Conservation (phyloP, 1,140 invertebrate species). For the Drosophila pseudoobscura region DNA sequence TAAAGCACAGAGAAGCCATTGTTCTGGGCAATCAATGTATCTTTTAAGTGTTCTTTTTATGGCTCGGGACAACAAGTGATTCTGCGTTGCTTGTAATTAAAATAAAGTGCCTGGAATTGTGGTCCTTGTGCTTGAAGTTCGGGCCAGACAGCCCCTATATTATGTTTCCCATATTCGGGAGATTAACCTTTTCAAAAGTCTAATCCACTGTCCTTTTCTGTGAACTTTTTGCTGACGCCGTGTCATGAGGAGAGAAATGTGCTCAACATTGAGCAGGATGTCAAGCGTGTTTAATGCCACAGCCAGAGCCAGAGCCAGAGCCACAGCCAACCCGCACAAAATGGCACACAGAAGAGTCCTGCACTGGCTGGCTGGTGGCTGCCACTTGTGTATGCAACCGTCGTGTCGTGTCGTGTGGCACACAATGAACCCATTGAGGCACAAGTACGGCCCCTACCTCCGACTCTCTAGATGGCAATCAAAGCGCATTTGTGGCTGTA, state of each 20-base stretch:
- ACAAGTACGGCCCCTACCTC: constrained; percentile 31
- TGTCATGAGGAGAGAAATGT: constrained; percentile 32
- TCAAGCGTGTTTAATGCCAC: constrained; percentile 66
- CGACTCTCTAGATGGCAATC: constrained; percentile 56
- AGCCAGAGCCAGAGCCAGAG: constrained; percentile 8
- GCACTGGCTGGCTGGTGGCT: constrained; percentile 4
- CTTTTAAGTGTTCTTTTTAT: too few relatives aligned
- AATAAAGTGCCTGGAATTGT: too few relatives aligned
- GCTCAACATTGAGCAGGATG: constrained; percentile 42
- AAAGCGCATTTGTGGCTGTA: constrained; percentile 60
- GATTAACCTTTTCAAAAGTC: neutral
- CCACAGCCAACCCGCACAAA: constrained; percentile 26
- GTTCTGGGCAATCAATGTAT: too few relatives aligned
- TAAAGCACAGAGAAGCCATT: too few relatives aligned
- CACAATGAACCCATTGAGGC: constrained; percentile 65
- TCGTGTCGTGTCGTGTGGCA: constrained; percentile 15
- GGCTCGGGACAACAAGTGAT: too few relatives aligned
- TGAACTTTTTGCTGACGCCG: constrained; percentile 71
- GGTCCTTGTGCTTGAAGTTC: too few relatives aligned
- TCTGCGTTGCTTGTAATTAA: too few relatives aligned
- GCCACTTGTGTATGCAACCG: constrained; percentile 42
- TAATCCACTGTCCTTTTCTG: constrained; percentile 18
- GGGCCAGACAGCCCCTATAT: too few relatives aligned
- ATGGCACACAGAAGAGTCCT: constrained; percentile 23
- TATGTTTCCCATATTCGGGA: too few relatives aligned